Evolutionary conservation across 2,888 invertebrate genomes (phyloP), one percentile per base, ranked within the genome.

Genomic region (Linnaemya vulpina): DNA sequence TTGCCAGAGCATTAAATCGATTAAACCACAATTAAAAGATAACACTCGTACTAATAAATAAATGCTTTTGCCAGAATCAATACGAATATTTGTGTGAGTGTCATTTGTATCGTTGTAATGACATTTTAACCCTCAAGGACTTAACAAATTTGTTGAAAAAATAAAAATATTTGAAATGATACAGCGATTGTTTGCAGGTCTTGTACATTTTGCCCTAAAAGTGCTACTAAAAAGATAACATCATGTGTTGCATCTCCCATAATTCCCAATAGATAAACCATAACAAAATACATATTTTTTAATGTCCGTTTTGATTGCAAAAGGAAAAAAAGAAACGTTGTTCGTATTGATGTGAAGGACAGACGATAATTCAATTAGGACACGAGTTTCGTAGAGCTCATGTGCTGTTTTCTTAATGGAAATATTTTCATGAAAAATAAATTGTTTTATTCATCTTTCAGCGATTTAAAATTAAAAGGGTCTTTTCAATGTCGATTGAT

Each of bases 11-110:
- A 63, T 35, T 53, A 78, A 78, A 78, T 78, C 70, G 78, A 78
- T 71, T 71, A 63, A 78, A 71, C 62, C 78, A 63, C 70, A 78
- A 71, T 70, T 68, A 77, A 77, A 70, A 70, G 51, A 70, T 40
- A 68, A 38, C 22, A 49, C 25, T 9, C 25, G 35, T 74, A 38
- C 62, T 55, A 43, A 49, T 49, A 49, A 49, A 49, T 17, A 49
- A 17, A 49, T 49, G n/a, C 4, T 17, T 8, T 7, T n/a, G n/a
- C 30, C 30, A 30, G 30, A 3, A 30, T 30, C 30, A 11, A 25
- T 20, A 40, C n/a, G 43, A 25, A 3, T 53, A 40, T 38, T 51
- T 25, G 63, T 38, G 20, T 51, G 20, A n/a, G n/a, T 20, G 22
- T 15, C 22, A 43, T 55, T 67, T 30, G 10, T 46, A 25, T 46